phyloP scores from a whole-genome alignment of 2,888 invertebrate genomes.

The Machimus atricapillus region DNA sequence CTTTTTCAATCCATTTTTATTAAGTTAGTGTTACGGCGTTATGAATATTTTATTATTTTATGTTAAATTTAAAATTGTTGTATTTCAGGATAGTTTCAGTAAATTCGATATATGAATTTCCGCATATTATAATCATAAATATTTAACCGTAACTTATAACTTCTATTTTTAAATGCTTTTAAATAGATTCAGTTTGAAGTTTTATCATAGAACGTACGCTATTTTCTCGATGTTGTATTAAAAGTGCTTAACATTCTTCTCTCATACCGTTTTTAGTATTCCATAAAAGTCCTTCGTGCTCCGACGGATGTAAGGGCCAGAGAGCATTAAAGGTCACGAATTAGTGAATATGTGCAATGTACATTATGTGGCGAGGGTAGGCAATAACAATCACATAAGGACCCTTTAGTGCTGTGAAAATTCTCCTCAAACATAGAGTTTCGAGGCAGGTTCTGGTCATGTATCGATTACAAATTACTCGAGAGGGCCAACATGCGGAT shows the following conservation, averaged over 20 bases:
- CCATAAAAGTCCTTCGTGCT: neutral
- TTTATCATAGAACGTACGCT: neutral
- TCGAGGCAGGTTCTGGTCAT: conserved; percentile 12
- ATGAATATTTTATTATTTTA: too few relatives aligned
- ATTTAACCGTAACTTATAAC: neutral
- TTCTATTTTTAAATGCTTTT: neutral
- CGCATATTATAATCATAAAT: too few relatives aligned
- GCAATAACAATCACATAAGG: conserved; percentile 29
- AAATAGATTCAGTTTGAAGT: neutral
- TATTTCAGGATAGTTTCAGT: too few relatives aligned
- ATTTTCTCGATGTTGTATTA: neutral
- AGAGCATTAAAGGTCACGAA: conserved; percentile 2
- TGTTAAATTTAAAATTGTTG: too few relatives aligned
- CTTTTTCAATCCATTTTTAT: too few relatives aligned
- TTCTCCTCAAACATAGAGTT: conserved; percentile 12
- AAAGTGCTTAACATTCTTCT: neutral
- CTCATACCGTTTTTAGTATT: neutral
- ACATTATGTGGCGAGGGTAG: conserved; percentile 12
- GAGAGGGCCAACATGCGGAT: conserved; percentile 36
- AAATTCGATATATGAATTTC: too few relatives aligned
- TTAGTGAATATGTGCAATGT: conserved; percentile 22
- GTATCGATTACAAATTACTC: conserved; percentile 44
- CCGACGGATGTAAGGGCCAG: neutral
- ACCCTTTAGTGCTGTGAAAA: conserved; percentile 9
- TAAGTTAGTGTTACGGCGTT: too few relatives aligned